Percentiles rank a stretch among this genome's conserved stretches.
Evolutionary conservation across 2,888 invertebrate genomes (phyloP).

Genomic region (Plebejus melissa): DNA sequence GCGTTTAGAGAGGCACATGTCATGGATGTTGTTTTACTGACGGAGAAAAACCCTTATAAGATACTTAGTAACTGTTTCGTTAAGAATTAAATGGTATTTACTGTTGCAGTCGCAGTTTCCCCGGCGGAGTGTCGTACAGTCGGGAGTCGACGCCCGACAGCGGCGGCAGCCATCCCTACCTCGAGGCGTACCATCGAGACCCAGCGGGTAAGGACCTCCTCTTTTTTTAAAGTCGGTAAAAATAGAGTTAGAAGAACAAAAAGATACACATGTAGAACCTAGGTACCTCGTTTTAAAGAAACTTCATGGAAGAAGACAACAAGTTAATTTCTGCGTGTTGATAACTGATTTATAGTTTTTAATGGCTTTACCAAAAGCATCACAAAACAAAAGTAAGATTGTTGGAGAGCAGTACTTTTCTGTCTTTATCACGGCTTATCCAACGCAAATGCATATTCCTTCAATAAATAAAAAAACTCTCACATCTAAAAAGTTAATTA

Average conservation of each 20-base stretch:
- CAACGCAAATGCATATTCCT: neutral
- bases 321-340: no score
- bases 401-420: neutral
- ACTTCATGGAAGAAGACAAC: no score
- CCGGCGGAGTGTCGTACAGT: slow-evolving; percentile 86
- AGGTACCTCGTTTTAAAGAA: no score
- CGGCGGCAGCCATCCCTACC: slow-evolving; percentile 90
- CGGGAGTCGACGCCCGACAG: slow-evolving; percentile 94
- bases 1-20: neutral
- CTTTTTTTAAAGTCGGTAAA: no score
- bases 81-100: slow-evolving; percentile 29
- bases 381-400: no score
- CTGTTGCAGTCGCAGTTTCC: slow-evolving; percentile 75
- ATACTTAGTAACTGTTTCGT: neutral
- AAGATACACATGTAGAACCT: no score
- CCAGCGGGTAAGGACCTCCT: slow-evolving; percentile 83
- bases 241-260: no score
- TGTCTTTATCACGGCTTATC: neutral
- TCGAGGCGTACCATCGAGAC: slow-evolving; percentile 90
- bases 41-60: neutral
- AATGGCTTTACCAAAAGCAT: no score
- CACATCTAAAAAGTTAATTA: neutral
- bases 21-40: neutral
- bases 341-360: no score
- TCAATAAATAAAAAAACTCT: neutral